Evolutionary conservation across 1,140 invertebrate genomes (phyloP).

Genomic region (Aphelinus atriplicis): DNA sequence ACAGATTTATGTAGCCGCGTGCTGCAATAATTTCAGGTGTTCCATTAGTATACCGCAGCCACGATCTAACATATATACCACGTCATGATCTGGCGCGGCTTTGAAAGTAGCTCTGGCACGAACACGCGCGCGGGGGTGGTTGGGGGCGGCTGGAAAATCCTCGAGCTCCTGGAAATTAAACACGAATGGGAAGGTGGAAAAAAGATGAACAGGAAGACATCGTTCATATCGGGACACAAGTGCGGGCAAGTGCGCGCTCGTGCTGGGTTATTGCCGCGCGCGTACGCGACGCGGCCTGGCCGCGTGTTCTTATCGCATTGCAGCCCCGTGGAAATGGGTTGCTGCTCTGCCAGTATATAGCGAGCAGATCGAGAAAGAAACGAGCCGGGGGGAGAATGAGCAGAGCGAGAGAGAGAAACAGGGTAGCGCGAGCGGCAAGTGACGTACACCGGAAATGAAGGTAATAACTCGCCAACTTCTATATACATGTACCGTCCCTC

Average conservation of each 20-base stretch:
- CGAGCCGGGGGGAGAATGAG: no score
- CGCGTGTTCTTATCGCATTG: slow-evolving; percentile 2
- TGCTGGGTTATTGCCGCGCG: neutral
- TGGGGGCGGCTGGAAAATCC: no score
- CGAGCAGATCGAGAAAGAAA: no score
- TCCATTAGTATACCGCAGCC: no score
- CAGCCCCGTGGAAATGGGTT: neutral
- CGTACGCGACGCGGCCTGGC: no score
- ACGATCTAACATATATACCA: no score
- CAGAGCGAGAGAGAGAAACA: no score
- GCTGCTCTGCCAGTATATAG: neutral
- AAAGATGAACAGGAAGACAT: slow-evolving; percentile 1
- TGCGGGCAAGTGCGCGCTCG: neutral
- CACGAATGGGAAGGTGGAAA: neutral
- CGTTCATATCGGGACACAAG: slow-evolving; percentile 25
- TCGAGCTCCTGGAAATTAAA: neutral
- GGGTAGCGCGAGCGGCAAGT: no score
- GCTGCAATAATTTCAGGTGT: no score
- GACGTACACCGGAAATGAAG: slow-evolving; percentile 17
- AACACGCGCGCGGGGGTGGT: neutral
- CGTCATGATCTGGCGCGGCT: no score
- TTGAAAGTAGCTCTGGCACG: no score
- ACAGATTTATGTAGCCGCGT: no score
- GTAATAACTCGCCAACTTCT: slow-evolving; percentile 17
- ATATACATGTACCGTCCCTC: neutral